Evolutionary conservation across 2,888 invertebrate genomes (phyloP).

Genomic region (Malthinus seriepunctatus): DNA sequence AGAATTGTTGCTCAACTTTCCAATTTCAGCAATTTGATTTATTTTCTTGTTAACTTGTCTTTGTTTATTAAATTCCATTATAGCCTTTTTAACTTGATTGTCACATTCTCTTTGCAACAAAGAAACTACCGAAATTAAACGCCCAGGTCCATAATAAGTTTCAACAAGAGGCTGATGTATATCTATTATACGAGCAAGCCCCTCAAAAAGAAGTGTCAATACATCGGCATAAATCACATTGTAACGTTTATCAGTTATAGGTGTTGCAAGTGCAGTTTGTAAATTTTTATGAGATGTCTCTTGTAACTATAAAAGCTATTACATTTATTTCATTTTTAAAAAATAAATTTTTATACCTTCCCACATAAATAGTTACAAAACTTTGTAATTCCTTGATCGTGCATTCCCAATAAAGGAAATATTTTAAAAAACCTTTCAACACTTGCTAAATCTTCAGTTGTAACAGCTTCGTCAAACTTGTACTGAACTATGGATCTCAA

Average conservation of each 20-base stretch:
- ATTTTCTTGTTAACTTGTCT: slow-evolving; percentile 68
- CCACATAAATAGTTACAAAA: slow-evolving; percentile 85
- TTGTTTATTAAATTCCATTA: slow-evolving; percentile 73
- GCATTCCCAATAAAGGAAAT: slow-evolving; percentile 91
- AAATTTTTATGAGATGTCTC: slow-evolving; percentile 74
- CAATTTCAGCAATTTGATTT: slow-evolving; percentile 64
- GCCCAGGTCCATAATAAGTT: slow-evolving; percentile 84
- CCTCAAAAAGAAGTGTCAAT: slow-evolving; percentile 79
- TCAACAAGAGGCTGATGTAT: slow-evolving; percentile 88
- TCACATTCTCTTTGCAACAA: slow-evolving; percentile 83
- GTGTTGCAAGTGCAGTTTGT: slow-evolving; percentile 66
- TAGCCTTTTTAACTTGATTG: slow-evolving; percentile 61
- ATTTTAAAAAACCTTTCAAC: slow-evolving; percentile 96
- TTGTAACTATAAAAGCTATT: slow-evolving; percentile 55
- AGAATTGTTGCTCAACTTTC: slow-evolving; percentile 52
- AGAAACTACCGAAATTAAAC: slow-evolving; percentile 69
- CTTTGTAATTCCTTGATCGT: slow-evolving; percentile 85
- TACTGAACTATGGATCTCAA: slow-evolving; percentile 70
- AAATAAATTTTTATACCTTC: slow-evolving; percentile 60
- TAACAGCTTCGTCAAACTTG: slow-evolving; percentile 91
- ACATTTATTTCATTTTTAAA: slow-evolving; percentile 3
- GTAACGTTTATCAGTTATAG: slow-evolving; percentile 70
- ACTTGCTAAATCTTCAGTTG: slow-evolving; percentile 82
- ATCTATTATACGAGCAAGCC: slow-evolving; percentile 77
- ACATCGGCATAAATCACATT: slow-evolving; percentile 84